Conservation (phyloP, 2,113 vertebrate genomes). For the Cephalopterus ornatus region DNA sequence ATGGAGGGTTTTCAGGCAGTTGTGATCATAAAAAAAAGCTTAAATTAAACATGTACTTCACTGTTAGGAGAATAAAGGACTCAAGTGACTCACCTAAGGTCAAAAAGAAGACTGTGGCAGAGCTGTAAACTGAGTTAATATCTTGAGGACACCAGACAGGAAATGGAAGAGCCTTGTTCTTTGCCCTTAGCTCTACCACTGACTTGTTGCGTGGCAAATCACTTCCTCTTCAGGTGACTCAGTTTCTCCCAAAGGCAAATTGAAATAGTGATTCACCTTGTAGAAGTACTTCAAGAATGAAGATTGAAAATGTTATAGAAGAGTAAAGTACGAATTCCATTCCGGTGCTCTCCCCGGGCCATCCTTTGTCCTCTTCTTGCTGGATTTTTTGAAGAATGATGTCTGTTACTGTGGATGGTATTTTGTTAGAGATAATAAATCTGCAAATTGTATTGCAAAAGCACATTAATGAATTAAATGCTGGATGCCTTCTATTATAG, state of each 20-base stretch:
- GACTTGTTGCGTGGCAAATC: not conserved
- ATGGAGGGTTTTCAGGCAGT: not conserved
- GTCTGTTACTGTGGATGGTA: not conserved
- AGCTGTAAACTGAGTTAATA: not conserved
- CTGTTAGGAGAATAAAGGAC: not conserved
- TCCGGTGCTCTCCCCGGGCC: not conserved
- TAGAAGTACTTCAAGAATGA: constrained; percentile 2
- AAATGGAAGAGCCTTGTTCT: not conserved
- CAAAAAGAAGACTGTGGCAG: not conserved
- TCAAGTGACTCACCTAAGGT: not conserved
- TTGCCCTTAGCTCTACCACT: not conserved
- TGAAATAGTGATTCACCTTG: constrained; percentile 2
- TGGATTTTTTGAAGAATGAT: not conserved
- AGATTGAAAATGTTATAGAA: not conserved
- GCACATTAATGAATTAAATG: not conserved
- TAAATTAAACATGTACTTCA: not conserved
- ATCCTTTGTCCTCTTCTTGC: not conserved
- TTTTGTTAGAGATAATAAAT: not conserved
- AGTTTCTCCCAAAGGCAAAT: constrained; percentile 6
- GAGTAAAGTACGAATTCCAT: not conserved
- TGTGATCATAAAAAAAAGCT: not conserved
- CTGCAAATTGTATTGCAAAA: not conserved
- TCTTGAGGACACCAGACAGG: not conserved
- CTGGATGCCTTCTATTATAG: not conserved
- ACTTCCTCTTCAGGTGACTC: constrained; percentile 51